A percentile compares a stretch with the other conserved stretches of the same genome.
Conservation (phyloP, 2,888 invertebrate species). For the Lithodes maja region DNA sequence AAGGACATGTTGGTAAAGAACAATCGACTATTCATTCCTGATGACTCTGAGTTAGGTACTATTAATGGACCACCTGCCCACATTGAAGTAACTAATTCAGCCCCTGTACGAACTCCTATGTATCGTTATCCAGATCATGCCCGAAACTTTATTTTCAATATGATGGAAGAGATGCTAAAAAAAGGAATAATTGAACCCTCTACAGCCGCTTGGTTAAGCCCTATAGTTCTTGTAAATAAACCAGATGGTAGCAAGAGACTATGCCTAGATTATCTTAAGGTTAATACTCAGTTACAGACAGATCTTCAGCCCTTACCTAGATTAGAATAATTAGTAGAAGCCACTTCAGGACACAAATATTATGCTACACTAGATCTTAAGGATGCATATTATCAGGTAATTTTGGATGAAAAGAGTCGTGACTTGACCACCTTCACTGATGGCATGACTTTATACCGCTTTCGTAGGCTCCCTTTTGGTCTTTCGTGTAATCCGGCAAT, state of each 20-base stretch:
- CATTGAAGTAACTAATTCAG: not conserved
- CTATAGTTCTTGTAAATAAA: conserved; percentile 35
- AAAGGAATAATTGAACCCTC: conserved; percentile 9
- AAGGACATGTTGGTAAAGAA: not conserved
- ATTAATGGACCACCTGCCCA: not conserved
- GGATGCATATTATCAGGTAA: conserved; percentile 31
- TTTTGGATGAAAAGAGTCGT: conserved; percentile 14
- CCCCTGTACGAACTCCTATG: not conserved
- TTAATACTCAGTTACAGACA: not conserved
- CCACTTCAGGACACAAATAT: conserved; percentile 10
- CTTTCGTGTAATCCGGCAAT: conserved; percentile 21
- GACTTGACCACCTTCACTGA: conserved; percentile 31
- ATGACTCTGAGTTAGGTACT: not conserved
- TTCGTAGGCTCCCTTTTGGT: conserved; percentile 9
- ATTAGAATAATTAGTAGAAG: conserved; percentile 28
- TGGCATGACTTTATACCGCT: conserved; percentile 1
- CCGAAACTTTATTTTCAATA: not conserved
- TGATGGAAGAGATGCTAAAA: conserved; percentile 12
- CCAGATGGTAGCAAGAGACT: conserved; percentile 23
- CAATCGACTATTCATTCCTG: not conserved
- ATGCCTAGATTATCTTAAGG: conserved; percentile 23
- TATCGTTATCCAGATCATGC: conserved; percentile 33
- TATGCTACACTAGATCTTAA: conserved; percentile 29
- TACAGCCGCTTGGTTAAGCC: conserved; percentile 12
- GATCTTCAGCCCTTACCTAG: conserved; percentile 6